phyloP scores from a whole-genome alignment of 2,888 invertebrate species.

The Cheilosia soror region DNA sequence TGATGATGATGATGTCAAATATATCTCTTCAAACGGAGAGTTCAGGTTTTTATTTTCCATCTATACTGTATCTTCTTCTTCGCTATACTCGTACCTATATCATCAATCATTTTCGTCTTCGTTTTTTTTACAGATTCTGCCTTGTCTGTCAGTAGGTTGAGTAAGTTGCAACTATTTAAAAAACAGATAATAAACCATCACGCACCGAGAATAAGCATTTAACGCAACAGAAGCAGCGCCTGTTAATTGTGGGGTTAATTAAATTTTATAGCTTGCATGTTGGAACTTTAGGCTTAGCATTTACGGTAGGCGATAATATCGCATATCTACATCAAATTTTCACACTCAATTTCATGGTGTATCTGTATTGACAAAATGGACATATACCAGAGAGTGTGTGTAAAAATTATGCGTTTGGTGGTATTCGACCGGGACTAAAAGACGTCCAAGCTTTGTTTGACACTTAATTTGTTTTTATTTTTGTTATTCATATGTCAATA shows the following conservation, averaged over 20 bases:
- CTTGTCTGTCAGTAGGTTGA: conserved; percentile 33
- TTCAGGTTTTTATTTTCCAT: conserved; percentile 29
- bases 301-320: conserved; percentile 3
- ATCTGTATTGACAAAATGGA: conserved; percentile 2
- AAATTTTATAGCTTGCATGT: conserved; percentile 32
- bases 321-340: conserved; percentile 19
- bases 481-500: conserved; percentile 9
- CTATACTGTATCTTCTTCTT: conserved; percentile 26
- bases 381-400: background rate
- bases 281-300: background rate
- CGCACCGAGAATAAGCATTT: conserved; percentile 10
- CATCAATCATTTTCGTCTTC: conserved; percentile 54
- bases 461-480: conserved; percentile 31
- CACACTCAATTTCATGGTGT: conserved; percentile 5
- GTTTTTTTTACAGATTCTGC: conserved; percentile 10
- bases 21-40: conserved; percentile 22
- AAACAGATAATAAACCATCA: conserved; percentile 38
- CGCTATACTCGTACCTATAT: background rate
- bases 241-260: conserved; percentile 54
- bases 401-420: conserved; percentile 25
- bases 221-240: conserved; percentile 34
- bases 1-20: conserved; percentile 63
- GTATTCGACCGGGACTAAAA: too few species aligned
- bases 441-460: conserved; percentile 57
- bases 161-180: conserved; percentile 48